phyloP scores from a whole-genome alignment of 2,888 invertebrate genomes.

The Lasioglossum calceatum region DNA sequence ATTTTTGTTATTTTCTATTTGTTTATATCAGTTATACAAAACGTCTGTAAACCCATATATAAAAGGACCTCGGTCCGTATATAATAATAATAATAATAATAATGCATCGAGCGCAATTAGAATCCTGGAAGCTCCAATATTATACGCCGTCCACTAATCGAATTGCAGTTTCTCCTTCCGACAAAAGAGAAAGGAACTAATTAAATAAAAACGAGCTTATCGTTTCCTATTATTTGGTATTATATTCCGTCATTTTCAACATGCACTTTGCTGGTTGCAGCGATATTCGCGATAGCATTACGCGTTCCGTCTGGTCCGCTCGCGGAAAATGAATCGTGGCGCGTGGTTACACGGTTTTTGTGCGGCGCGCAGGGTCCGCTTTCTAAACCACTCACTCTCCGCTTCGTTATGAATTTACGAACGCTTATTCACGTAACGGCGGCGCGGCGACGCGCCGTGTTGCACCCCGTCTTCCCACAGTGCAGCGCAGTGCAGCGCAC shows the following conservation, averaged over 20 bases:
- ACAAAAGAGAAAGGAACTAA: neutral
- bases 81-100: no score
- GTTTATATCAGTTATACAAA: no score
- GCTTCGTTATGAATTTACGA: slow-evolving; percentile 70
- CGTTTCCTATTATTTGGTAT: neutral
- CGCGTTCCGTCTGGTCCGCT: neutral
- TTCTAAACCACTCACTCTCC: slow-evolving; percentile 81
- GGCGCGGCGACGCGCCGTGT: slow-evolving; percentile 18
- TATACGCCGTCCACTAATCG: no score
- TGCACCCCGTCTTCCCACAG: slow-evolving; percentile 61
- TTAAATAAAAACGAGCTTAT: neutral
- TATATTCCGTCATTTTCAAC: neutral
- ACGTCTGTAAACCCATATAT: no score
- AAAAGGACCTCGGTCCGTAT: no score
- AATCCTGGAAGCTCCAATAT: no score
- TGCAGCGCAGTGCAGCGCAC: neutral
- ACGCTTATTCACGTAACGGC: slow-evolving; percentile 69
- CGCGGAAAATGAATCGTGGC: slow-evolving; percentile 59
- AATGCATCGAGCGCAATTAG: no score
- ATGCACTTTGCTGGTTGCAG: neutral
- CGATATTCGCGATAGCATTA: slow-evolving; percentile 10
- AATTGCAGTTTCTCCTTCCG: neutral
- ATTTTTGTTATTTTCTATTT: no score
- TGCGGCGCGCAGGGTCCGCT: slow-evolving; percentile 67
- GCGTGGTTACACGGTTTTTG: slow-evolving; percentile 62